These are phyloP conservation scores for Caenorhabditis sp. DNA, from an alignment of 2,888 invertebrate species.

Conservation along the genomic window DNA sequence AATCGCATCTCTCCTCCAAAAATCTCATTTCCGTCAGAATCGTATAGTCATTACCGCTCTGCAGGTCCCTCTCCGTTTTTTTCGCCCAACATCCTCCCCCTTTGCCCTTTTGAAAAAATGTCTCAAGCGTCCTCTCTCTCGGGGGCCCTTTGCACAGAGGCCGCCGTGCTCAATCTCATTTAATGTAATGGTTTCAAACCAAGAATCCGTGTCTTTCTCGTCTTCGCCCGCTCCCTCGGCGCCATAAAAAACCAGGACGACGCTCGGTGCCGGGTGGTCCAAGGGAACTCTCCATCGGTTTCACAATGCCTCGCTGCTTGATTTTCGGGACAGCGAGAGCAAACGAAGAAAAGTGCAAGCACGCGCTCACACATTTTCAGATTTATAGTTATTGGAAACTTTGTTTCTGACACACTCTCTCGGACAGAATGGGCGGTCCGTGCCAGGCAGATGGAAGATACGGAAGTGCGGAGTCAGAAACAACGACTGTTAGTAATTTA, in stretches of 20 bases:
- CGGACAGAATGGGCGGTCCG: conserved; percentile 30
- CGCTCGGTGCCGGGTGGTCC: conserved; percentile 58
- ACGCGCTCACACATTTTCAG: conserved; percentile 55
- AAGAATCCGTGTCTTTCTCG: conserved; percentile 17
- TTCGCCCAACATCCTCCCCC: conserved; percentile 8
- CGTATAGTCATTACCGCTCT: conserved; percentile 41
- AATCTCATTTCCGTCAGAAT: conserved; percentile 35
- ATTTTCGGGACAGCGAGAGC: conserved; percentile 24
- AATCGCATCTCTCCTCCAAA: background rate
- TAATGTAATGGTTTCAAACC: conserved; percentile 58
- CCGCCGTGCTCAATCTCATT: conserved; percentile 59
- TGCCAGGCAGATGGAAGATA: conserved; percentile 46
- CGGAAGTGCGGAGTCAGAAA: conserved; percentile 13
- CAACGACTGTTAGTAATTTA: conserved; percentile 40
- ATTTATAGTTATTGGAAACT: conserved; percentile 55
- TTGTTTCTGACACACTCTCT: conserved; percentile 33
- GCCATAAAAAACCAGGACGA: conserved; percentile 51
- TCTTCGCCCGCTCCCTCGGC: conserved; percentile 16
- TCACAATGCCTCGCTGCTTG: conserved; percentile 23
- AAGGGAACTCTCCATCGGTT: conserved; percentile 5
- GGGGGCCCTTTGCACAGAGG: conserved; percentile 10
- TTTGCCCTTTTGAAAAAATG: conserved; percentile 47
- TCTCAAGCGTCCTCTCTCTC: conserved; percentile 43
- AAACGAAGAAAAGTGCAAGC: conserved; percentile 53
- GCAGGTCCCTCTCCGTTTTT: conserved; percentile 12